phyloP scores from a whole-genome alignment of 2,797 vertebrate genomes.

The Acridotheres tristis region DNA sequence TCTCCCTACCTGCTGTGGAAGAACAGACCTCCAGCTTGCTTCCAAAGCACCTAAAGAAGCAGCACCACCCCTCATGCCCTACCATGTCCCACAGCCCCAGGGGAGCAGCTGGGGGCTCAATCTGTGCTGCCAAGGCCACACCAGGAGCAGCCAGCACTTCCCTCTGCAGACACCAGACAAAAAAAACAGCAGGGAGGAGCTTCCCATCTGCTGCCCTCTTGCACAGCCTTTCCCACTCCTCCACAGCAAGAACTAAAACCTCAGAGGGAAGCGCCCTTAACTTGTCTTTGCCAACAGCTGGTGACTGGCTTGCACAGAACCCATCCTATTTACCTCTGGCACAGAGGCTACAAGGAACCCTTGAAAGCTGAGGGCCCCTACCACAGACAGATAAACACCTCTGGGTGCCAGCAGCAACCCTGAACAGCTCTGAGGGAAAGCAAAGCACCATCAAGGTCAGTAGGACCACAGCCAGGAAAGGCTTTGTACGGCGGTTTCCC shows the following conservation, averaged over 20 bases:
- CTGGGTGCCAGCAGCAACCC: neutral
- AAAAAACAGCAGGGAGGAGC: neutral
- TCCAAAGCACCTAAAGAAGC: neutral
- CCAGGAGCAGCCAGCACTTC: neutral
- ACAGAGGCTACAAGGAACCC: neutral
- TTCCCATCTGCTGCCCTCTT: neutral
- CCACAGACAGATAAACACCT: neutral
- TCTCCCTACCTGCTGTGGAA: neutral
- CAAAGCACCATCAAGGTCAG: neutral
- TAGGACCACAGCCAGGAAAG: neutral
- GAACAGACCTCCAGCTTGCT: neutral
- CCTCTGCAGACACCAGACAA: neutral
- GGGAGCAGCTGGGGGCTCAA: neutral
- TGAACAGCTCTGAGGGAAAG: neutral
- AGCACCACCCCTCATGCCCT: rapidly evolving
- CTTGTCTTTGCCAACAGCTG: neutral
- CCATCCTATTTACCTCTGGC: rapidly evolving
- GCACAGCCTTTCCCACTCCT: neutral
- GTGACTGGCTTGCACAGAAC: neutral
- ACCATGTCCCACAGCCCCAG: rapidly evolving
- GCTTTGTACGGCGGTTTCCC: neutral
- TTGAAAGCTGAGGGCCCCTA: neutral
- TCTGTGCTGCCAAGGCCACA: rapidly evolving
- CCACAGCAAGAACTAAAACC: neutral
- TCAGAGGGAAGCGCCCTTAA: rapidly evolving